These are phyloP conservation scores for Orthosia gracilis DNA, from an alignment of 2,888 invertebrate species.

Conservation along the genomic window DNA sequence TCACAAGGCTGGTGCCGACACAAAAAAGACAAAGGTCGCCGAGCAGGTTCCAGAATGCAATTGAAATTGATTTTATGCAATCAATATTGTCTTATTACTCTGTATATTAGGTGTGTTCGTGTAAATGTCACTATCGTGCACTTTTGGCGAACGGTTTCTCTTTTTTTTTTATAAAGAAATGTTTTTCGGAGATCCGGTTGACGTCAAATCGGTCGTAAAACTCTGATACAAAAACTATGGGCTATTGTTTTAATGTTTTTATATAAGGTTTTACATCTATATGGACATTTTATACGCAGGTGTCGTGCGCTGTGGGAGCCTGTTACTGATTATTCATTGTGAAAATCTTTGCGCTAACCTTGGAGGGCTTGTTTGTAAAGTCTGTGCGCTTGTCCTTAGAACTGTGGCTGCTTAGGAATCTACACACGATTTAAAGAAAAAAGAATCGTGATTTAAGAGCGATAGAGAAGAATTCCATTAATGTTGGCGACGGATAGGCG, in stretches of 20 bases:
- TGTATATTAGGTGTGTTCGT: conserved; percentile 74
- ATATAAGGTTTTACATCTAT: conserved; percentile 8
- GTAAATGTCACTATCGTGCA: conserved; percentile 73
- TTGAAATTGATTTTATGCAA: conserved; percentile 85
- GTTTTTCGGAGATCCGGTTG: conserved; percentile 24
- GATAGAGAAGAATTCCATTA: conserved; percentile 53
- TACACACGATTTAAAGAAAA: conserved; percentile 38
- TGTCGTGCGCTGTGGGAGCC: conserved; percentile 24
- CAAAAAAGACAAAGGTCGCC: conserved; percentile 82
- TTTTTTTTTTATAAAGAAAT: conserved; percentile 36
- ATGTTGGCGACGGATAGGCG: conserved; percentile 10
- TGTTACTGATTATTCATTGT: conserved; percentile 45
- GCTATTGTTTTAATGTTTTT: conserved; percentile 26
- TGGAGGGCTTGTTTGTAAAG: conserved; percentile 35
- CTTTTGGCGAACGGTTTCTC: conserved; percentile 56
- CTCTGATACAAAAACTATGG: conserved; percentile 6
- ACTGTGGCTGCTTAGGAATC: conserved; percentile 31
- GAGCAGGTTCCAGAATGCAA: conserved; percentile 78
- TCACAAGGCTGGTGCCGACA: conserved; percentile 64
- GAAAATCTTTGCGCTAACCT: conserved; percentile 43
- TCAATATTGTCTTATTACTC: conserved; percentile 78
- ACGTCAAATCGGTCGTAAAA: conserved; percentile 29
- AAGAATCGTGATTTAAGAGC: conserved; percentile 15
- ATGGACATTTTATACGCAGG: conserved; percentile 19
- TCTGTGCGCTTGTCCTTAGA: conserved; percentile 7